Conservation (phyloP, 2,113 vertebrate species). For the Psephotus haematonotus region DNA sequence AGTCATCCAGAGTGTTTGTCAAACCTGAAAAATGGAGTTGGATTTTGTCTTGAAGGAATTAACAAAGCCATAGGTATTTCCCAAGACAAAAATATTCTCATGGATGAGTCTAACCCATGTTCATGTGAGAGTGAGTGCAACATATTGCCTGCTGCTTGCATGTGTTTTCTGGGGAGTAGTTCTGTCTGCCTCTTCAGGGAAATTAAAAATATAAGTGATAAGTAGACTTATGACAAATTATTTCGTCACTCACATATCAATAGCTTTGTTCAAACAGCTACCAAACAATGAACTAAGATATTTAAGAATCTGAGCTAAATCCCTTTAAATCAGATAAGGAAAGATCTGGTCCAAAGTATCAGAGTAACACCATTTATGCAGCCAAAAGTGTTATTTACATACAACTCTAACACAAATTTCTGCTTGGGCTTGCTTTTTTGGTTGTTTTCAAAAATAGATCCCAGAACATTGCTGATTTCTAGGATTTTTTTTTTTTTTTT, state of each 20-base stretch:
- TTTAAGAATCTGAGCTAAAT: neutral
- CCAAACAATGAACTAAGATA: neutral
- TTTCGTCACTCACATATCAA: neutral
- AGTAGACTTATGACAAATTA: neutral
- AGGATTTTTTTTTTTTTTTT: neutral
- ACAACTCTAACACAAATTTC: neutral
- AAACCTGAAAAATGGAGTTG: neutral
- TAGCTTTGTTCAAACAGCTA: neutral
- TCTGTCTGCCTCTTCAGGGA: neutral
- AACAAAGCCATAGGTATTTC: neutral
- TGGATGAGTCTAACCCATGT: neutral
- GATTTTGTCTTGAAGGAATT: neutral
- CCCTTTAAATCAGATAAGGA: neutral
- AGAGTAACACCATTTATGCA: neutral
- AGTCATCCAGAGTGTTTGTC: neutral
- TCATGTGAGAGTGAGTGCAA: neutral
- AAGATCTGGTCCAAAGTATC: neutral
- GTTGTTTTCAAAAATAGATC: neutral
- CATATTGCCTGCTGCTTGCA: too few relatives aligned
- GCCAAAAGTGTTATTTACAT: neutral
- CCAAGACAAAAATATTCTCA: neutral
- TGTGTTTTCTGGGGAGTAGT: too few relatives aligned
- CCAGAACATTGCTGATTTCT: constrained; percentile 1
- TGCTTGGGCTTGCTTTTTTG: neutral
- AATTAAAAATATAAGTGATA: neutral